Evolutionary conservation across 2,888 invertebrate genomes (phyloP), one percentile per base, ranked within the genome.

Genomic region (Heterodera filipjevi): DNA sequence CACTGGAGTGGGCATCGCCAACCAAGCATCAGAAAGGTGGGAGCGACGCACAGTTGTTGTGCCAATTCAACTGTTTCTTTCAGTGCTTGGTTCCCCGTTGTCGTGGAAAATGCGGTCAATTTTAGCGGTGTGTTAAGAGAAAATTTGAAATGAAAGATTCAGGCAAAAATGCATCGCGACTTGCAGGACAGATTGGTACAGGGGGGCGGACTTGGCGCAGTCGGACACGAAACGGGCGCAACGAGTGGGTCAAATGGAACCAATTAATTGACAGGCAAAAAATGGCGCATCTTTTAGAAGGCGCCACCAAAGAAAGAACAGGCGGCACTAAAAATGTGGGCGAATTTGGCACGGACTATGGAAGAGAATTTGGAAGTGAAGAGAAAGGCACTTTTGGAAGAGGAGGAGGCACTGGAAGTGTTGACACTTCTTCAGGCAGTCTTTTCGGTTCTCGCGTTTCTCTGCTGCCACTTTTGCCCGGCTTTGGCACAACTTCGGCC

Each of bases 1-100:
- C 39, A 87, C 87, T 16, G 87, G 87, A 14, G 87, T 87, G 2
- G 87, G 87, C 35, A 87, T 87, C n/a, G 77, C 87, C 33, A 87
- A 87, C 71, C 86, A 87, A 75, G 87, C 87, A 3, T 85, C 85
- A 0, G 87, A 87, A 79, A 84, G 77, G 77, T 70, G 30, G n/a
- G n/a, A 76, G 77, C 33, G 12, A 16, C 19, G 81, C 64, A 82
- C 32, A 22, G 16, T 32, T 27, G 30, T 30, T n/a, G 32, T n/a
- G 19, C 12, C 12, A n/a, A 27, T 59, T 59, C 10, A 27, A n/a
- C 3, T n/a, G 12, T 10, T 39, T 39, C n/a, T 59, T 75, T 33
- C 35, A 53, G 84, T 71, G 82, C 85, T 14, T 87, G 87, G 87
- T 87, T 87, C 76, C 87, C 87, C 22, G 86, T 86, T 22, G 87